Base-by-base conservation (phyloP, 2,113 vertebrate genomes). In the Chelonoidis abingdonii region DNA sequence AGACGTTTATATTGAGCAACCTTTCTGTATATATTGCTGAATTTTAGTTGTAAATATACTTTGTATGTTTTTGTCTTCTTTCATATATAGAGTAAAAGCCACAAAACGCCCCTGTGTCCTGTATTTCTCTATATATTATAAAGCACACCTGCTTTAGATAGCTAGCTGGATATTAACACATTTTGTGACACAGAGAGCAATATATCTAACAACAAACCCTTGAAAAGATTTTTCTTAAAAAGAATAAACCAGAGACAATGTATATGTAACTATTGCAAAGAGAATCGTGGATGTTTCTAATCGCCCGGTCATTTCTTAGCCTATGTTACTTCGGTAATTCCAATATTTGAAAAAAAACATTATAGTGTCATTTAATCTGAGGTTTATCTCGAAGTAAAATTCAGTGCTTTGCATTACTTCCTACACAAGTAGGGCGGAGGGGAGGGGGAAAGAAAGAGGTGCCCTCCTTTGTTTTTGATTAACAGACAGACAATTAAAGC, bases 1-100 rank as follows among this genome's bases (percentile, higher is more conserved):
- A 97, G 97, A 98, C 98, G 84, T 97, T 97, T 97, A 95, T 98
- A 98, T 97, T 90, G 90, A 98, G 98, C 98, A 99, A 98, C 98
- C 98, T 99, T 98, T 99, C 99, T 99, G 99, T 99, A 99, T 99
- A 99, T 99, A 99, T 99, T 99, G 99, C 99, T 98, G 98, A 98
- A 99, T 99, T 99, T 99, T 98, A 99, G 99, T 98, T 99, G 99
- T 99, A 99, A 94, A 98, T 99, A 99, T 99, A 99, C 99, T 99
- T 99, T 99, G 99, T 99, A 99, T 99, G 99, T 98, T 99, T 99
- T 99, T 98, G 98, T 99, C 99, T 99, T 99, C 99, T 99, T 99
- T 99, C 99, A 99, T 99, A 99, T 99, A 99, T 98, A 99, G 99
- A 99, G 99, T 99, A 99, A 99, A 99, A 98, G 99, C 98, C 98